phyloP scores from a whole-genome alignment of 2,888 invertebrate genomes.

The Cantharis rufa region DNA sequence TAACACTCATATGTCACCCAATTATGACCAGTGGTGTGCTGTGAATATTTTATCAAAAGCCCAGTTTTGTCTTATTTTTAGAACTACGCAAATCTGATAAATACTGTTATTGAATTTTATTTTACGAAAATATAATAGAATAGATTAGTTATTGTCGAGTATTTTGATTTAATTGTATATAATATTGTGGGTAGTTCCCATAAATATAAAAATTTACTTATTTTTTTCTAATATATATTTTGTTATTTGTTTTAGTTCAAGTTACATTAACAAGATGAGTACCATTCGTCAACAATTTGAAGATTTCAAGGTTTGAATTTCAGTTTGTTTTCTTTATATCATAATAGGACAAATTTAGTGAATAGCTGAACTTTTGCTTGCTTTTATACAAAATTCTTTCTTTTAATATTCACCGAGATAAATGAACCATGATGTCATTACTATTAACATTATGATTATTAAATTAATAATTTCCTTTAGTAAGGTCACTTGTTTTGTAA shows the following conservation, averaged over 20 bases:
- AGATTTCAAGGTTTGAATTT: not conserved
- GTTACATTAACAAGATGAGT: not conserved
- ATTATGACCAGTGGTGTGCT: not conserved
- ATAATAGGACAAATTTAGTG: not conserved
- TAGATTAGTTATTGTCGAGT: no score
- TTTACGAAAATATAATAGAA: no score
- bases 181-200: not conserved
- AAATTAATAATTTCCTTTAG: not conserved
- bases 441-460: not conserved
- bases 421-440: not conserved
- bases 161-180: no score
- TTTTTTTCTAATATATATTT: not conserved
- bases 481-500: not conserved
- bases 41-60: no score
- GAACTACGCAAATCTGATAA: no score
- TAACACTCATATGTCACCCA: not conserved
- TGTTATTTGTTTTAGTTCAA: not conserved
- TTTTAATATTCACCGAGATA: not conserved
- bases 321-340: not conserved
- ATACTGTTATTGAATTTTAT: no score
- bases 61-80: no score
- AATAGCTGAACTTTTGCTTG: not conserved
- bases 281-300: not conserved
- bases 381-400: not conserved
- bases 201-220: not conserved